Evolutionary conservation across 2,797 vertebrate genomes (phyloP).

Genomic region (Pseudocheirus occidentalis): DNA sequence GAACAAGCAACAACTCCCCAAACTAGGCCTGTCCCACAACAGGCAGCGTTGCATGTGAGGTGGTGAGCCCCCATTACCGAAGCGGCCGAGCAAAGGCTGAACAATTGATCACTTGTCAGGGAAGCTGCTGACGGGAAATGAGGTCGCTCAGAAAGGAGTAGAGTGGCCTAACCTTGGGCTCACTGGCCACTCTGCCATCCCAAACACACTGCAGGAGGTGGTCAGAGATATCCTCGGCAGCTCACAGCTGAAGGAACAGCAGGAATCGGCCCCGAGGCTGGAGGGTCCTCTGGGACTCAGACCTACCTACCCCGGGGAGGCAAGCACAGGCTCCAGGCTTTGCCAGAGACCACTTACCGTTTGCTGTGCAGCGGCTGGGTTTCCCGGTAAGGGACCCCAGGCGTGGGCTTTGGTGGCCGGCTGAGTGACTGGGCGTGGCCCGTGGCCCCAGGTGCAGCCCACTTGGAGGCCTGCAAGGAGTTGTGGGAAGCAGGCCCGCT

Average conservation of each 20-base stretch:
- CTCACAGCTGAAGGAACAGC: neutral
- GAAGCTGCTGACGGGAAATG: neutral
- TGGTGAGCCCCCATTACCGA: neutral
- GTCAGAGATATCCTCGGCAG: neutral
- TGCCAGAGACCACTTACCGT: conserved; percentile 82
- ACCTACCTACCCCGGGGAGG: neutral
- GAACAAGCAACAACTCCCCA: neutral
- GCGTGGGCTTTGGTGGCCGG: conserved; percentile 86
- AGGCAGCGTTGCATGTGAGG: neutral
- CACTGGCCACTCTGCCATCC: neutral
- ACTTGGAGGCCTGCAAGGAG: conserved; percentile 86
- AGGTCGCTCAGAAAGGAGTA: neutral
- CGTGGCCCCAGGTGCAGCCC: conserved; percentile 79
- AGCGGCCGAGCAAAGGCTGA: neutral
- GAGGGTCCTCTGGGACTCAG: too few species aligned
- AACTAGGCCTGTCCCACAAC: neutral
- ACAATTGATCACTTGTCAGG: neutral
- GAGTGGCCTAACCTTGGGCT: neutral
- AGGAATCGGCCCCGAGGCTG: fast-evolving
- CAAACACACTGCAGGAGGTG: neutral
- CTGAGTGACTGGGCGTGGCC: conserved; percentile 85
- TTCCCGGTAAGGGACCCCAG: conserved; percentile 90
- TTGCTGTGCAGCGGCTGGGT: conserved; percentile 88
- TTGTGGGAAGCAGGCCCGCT: conserved; percentile 88
- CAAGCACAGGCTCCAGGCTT: fast-evolving